Conservation (phyloP, 1,140 invertebrate genomes). For the Heliconius eleuchia region DNA sequence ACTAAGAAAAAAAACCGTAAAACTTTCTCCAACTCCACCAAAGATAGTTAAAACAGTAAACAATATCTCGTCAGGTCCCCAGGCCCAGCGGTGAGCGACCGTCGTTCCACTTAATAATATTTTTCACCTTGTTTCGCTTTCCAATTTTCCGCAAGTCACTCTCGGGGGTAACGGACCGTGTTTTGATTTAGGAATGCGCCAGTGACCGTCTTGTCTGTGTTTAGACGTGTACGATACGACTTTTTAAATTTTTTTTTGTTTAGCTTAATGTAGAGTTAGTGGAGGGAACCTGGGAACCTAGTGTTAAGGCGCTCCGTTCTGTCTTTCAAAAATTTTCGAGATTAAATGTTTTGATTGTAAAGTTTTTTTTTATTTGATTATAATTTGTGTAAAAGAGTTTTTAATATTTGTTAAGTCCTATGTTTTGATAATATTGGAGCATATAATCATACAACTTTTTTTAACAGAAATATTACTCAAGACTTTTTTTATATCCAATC, state of each 20-base stretch:
- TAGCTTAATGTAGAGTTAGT: neutral
- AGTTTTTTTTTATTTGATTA: no score
- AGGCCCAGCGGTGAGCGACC: conserved; percentile 35
- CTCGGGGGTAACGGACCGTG: conserved; percentile 76
- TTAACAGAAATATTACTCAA: no score
- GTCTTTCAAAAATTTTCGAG: no score
- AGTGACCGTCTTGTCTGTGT: conserved; percentile 43
- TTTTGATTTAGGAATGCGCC: conserved; percentile 73
- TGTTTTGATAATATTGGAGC: no score
- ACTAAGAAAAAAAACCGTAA: neutral
- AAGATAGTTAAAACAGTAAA: conserved; percentile 10
- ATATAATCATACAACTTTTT: no score
- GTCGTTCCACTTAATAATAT: conserved; percentile 75
- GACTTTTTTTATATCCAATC: no score
- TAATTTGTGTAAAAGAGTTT: no score
- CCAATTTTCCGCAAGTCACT: conserved; percentile 81
- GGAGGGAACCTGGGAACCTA: neutral
- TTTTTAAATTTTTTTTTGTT: neutral
- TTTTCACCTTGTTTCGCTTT: conserved; percentile 81
- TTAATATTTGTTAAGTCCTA: no score
- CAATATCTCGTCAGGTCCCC: conserved; percentile 38
- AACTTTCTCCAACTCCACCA: neutral
- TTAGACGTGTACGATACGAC: conserved; percentile 40
- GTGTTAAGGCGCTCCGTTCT: neutral
- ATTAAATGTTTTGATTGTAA: no score